Percentiles rank a stretch among this genome's conserved stretches.
phyloP scores from a whole-genome alignment of 2,797 vertebrate genomes.

The Rhynchonycteris naso region DNA sequence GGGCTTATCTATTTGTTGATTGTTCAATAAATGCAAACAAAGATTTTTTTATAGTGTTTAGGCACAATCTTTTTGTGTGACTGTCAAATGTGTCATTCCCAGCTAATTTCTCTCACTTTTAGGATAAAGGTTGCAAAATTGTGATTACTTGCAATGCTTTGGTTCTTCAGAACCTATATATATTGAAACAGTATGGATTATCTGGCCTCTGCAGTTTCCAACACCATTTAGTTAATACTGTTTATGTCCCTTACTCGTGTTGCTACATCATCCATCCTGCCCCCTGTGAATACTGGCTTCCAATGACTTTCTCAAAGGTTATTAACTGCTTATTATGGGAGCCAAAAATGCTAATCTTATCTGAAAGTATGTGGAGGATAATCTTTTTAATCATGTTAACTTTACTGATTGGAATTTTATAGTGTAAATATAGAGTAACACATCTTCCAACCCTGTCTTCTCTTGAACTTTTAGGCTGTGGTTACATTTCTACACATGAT shows the following conservation, averaged over 20 bases:
- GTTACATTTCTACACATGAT: background rate
- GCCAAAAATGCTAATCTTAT: background rate
- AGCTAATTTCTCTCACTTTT: background rate
- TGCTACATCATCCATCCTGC: no score
- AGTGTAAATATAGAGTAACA: background rate
- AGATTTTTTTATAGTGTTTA: background rate
- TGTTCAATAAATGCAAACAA: background rate
- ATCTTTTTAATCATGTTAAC: background rate
- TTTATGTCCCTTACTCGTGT: background rate
- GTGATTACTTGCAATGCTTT: no score
- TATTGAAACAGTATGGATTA: background rate
- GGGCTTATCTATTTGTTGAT: background rate
- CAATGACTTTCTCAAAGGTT: background rate
- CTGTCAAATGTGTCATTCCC: background rate
- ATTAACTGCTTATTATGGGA: no score
- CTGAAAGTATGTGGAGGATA: rapidly evolving
- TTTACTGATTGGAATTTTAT: background rate
- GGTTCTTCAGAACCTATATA: background rate
- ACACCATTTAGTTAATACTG: background rate
- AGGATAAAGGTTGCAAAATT: background rate
- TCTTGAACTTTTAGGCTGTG: background rate
- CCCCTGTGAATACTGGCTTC: background rate
- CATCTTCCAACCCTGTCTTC: background rate
- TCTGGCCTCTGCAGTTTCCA: background rate
- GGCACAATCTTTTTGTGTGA: background rate